Base-by-base conservation (phyloP, 1,140 invertebrate genomes). In the Neodiprion pinetum region DNA sequence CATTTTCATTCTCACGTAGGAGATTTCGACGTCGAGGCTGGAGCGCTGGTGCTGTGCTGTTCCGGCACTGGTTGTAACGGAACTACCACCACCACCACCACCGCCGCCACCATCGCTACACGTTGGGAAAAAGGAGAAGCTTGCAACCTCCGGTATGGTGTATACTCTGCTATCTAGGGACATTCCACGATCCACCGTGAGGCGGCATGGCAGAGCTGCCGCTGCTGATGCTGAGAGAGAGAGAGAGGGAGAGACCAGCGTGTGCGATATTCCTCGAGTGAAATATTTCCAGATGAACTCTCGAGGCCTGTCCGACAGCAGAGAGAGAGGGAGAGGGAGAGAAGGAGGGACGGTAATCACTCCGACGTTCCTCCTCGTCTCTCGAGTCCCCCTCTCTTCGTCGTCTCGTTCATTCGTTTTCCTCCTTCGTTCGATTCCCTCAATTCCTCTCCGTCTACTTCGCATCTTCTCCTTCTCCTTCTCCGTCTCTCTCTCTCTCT, bases 181-280 rank as follows among this genome's bases (percentile, higher is more conserved):
- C 17, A 14, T 17, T 65, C 12, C 12, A 21, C 61, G 61, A 14
- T 14, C 61, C 17, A 65, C 12, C 61, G 17, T 65, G 17, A 65
- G 61, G 12, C 61, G 17, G 12, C 12, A 65, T 14, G 12, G 61
- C 17, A 65, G 61, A 14, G 61, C 61, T 40, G 28, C 28, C 0
- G 1, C 28, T 40, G 28, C 28, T 40, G 28, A 40, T 40, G 28
- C 28, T 40, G 61, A 49, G 28, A 12, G 12, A 28, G 71, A 48
- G 50, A 65, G 68, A 72, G 48, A 0, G 23, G 14, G 75, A 77
- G 71, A 74, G 53, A 73, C 40, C 21, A 49, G 67, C 82, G 79
- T 79, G 82, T 80, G 85, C 85, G 83, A 84, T 83, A 84, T 84
- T 84, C 82, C 80, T 61, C 72, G 75, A 75, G 77, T 82, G 83